phyloP scores from a whole-genome alignment of 2,888 invertebrate genomes.

The Stenodera caucasica region DNA sequence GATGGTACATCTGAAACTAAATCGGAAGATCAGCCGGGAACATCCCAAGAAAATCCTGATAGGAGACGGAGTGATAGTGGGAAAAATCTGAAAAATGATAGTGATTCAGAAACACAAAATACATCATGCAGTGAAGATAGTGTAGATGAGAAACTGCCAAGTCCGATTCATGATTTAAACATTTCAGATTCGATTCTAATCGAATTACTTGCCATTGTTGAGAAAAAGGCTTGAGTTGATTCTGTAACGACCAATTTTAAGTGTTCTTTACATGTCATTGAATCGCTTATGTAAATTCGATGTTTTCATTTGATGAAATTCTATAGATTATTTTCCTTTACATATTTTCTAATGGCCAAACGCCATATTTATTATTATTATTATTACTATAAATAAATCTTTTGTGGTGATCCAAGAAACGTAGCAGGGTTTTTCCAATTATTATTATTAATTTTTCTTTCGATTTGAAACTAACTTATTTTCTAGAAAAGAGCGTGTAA shows the following conservation, averaged over 20 bases:
- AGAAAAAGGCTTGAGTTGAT: constrained; percentile 48
- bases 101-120: constrained; percentile 48
- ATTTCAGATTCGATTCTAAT: constrained; percentile 51
- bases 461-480: constrained; percentile 14
- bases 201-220: constrained; percentile 52
- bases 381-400: neutral
- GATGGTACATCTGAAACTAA: constrained; percentile 24
- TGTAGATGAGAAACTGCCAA: constrained; percentile 40
- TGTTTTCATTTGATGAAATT: constrained; percentile 21
- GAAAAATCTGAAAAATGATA: constrained; percentile 38
- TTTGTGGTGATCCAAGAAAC: constrained; percentile 6
- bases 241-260: constrained; percentile 36
- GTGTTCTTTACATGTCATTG: constrained; percentile 29
- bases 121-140: constrained; percentile 45
- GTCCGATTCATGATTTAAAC: constrained; percentile 48
- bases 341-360: constrained; percentile 7
- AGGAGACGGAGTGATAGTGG: neutral
- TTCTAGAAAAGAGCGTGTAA: constrained; percentile 18
- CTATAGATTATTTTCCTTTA: constrained; percentile 10
- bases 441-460: constrained; percentile 15
- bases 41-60: constrained; percentile 37
- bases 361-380: neutral
- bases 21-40: constrained; percentile 40
- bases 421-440: constrained; percentile 27
- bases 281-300: constrained; percentile 16